Percentiles rank a stretch among this genome's conserved stretches.
These are phyloP conservation scores for Stenchaetothrips biformis DNA, from an alignment of 2,888 invertebrate species.

Conservation along the genomic window DNA sequence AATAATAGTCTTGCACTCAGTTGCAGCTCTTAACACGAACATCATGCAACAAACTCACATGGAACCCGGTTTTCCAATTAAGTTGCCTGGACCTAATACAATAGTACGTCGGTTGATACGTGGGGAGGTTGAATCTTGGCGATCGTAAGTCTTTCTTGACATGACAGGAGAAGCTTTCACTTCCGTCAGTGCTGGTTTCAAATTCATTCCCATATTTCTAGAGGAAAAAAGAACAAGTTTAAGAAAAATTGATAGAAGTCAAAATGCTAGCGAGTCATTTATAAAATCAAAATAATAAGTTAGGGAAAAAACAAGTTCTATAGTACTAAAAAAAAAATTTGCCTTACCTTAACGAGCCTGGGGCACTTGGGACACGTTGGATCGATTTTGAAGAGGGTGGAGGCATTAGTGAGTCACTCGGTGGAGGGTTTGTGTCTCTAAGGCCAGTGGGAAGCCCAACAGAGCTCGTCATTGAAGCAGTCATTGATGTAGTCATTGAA, in stretches of 20 bases:
- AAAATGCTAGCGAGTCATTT: too few species aligned
- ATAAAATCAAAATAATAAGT: too few species aligned
- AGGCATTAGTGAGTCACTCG: not conserved
- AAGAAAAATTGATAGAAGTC: too few species aligned
- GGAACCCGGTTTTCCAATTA: constrained; percentile 40
- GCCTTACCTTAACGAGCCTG: constrained; percentile 67
- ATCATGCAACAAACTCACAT: constrained; percentile 39
- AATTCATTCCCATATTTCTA: constrained; percentile 29
- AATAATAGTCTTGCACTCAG: not conserved
- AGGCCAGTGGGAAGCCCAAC: not conserved
- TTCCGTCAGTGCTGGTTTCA: constrained; percentile 36
- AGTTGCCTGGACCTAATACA: constrained; percentile 37
- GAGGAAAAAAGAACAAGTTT: too few species aligned
- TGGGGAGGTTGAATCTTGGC: constrained; percentile 42
- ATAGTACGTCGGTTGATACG: constrained; percentile 38
- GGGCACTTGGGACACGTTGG: constrained; percentile 67
- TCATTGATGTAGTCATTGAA: not conserved
- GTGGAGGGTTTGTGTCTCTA: not conserved
- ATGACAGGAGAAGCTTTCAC: constrained; percentile 41
- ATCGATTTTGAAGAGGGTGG: constrained; percentile 41
- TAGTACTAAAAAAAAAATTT: not conserved
- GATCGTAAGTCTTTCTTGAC: constrained; percentile 41
- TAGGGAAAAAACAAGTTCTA: too few species aligned
- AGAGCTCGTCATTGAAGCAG: not conserved
- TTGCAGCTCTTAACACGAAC: constrained; percentile 28